Evolutionary conservation across 2,888 invertebrate genomes (phyloP), one percentile per base, ranked within the genome.

Genomic region (Drosophila conformis): DNA sequence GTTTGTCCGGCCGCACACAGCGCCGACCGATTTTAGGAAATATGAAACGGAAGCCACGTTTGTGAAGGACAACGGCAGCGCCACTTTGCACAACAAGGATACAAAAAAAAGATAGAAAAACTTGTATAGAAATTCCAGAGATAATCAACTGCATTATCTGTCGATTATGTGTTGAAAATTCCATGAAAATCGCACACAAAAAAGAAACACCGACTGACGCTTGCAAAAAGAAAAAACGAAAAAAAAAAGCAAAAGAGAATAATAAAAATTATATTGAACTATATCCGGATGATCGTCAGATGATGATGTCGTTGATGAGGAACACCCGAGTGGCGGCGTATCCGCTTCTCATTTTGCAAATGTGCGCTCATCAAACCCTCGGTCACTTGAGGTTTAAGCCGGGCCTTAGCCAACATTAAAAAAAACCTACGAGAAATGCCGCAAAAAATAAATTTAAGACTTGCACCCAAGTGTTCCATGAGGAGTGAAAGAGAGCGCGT

Each of bases 321-420:
- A 78, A 86, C 88, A 83, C 80, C 86, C 84, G 88, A 87, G 88
- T 87, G 88, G 83, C 80, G 69, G 56, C 72, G 89, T 84, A 87
- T 87, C 87, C 87, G 87, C 74, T 88, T 87, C 77, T 80, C 76
- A 63, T 74, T 80, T 71, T 71, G 83, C 82, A 81, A 87, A 83
- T 74, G 75, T 61, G 76, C 73, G 69, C 81, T 73, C 75, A 70
- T 79, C 84, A 86, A 82, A 70, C 80, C 83, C 87, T 82, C 88
- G 88, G 86, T 84, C 89, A 87, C 89, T 87, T 89, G 87, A 89
- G 87, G 87, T 73, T 78, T 87, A 87, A 83, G 79, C 89, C 87
- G 67, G 68, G 73, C 80, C 81, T 80, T 78, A 84, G 80, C 80
- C 85, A 78, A 83, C 80, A 69, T 74, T 69, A 78, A 81, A 85